These are phyloP conservation scores for Pararge aegeria DNA, from an alignment of 1,140 invertebrate genomes.

Conservation along the genomic window DNA sequence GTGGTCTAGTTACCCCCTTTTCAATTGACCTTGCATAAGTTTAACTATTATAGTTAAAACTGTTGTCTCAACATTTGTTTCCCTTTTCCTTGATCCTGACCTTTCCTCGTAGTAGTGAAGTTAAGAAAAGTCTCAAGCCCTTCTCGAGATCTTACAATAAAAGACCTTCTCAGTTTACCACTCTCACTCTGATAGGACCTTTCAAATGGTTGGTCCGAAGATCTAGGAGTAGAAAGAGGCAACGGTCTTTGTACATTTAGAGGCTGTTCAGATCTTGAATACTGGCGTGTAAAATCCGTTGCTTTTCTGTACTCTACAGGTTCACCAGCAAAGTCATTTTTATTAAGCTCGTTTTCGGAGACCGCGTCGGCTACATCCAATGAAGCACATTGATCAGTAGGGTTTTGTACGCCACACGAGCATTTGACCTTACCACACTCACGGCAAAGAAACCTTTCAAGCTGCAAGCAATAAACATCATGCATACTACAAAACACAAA, in stretches of 20 bases:
- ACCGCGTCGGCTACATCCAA: conserved; percentile 7
- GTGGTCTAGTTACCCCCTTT: no score
- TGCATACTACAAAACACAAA: conserved; percentile 69
- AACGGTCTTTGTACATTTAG: conserved; percentile 34
- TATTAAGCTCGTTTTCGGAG: conserved; percentile 4
- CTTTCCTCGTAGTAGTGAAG: conserved; percentile 53
- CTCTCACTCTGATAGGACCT: conserved; percentile 47
- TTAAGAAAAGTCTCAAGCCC: conserved; percentile 67
- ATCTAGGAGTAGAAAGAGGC: conserved; percentile 34
- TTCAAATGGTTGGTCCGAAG: conserved; percentile 53
- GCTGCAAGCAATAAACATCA: conserved; percentile 80
- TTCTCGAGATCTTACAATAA: conserved; percentile 66
- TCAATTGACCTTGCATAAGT: no score
- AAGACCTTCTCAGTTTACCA: conserved; percentile 66
- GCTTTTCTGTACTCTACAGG: conserved; percentile 49
- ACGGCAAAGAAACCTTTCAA: conserved; percentile 82
- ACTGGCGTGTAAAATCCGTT: conserved; percentile 37
- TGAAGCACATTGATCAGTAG: conserved; percentile 19
- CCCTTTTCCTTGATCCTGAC: conserved; percentile 45
- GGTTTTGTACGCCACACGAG: conserved; percentile 56
- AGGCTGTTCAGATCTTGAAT: conserved; percentile 46
- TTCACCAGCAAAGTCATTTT: conserved; percentile 28
- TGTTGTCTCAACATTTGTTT: conserved; percentile 47
- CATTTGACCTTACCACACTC: conserved; percentile 82
- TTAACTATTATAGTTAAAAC: conserved; percentile 13